Evolutionary conservation across 2,113 vertebrate species (phyloP), one percentile per base, ranked within the genome.

Genomic region (Stigmatopora nigra): DNA sequence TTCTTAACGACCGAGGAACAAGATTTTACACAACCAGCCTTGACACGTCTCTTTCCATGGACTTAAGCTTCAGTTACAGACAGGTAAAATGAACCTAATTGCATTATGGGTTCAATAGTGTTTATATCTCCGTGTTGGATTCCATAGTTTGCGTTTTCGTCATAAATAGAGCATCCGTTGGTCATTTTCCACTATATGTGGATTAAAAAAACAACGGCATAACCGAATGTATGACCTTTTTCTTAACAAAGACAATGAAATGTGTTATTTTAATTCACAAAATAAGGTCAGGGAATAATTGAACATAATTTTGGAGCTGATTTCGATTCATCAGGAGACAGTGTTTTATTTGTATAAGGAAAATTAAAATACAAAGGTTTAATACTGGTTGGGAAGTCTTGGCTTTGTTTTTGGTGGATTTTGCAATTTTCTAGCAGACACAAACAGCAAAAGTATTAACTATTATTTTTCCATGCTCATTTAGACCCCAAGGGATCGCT

Each of bases 11-110:
- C 65, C 31, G 1, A 15, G 62, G 66, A 77, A 67, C 64, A 59
- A 57, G 58, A 66, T 65, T 47, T 69, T 47, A 65, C 60, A 73
- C 62, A 45, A 15, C 58, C 38, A 31, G 19, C 15, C 12, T 16
- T 48, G 52, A 62, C 66, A 62, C 57, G 41, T 71, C 22, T 49
- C 17, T 1, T 36, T 62, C 72, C 17, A 17, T 38, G 8, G 53
- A 14, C 65, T 46, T 20, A 47, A 64, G 73, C 36, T 76, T 22
- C 51, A 53, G 49, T 77, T 74, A 46, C 64, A 61, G 44, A 35
- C 20, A 2, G 46, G 38, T 69, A 81, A 52, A 48, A 38, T 22
- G 31, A 65, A 20, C 0, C 56, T 31, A 71, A 64, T 49, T 11
- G 45, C 44, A 64, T 70, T 66, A 10, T 70, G 64, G 1, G 61